Evolutionary conservation across 2,888 invertebrate species (phyloP).

Genomic region (Dicycla oo): DNA sequence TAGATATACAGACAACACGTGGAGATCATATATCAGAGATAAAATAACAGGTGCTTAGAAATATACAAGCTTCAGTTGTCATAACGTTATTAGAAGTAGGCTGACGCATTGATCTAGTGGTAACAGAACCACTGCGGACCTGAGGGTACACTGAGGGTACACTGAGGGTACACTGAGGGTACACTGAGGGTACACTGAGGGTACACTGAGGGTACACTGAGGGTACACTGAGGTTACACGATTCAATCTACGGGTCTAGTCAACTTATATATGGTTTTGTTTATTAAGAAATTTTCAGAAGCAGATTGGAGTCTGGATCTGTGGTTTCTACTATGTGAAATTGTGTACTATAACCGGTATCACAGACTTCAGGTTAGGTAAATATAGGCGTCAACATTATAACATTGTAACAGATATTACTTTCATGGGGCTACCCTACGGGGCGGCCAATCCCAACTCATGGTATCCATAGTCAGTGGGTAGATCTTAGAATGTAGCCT

Average conservation of each 20-base stretch:
- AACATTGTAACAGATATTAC: background rate
- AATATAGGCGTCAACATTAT: no score
- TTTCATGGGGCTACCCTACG: no score
- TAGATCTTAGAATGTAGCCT: background rate
- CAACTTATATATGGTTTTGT: background rate
- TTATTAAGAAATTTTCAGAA: no score
- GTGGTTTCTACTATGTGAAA: background rate
- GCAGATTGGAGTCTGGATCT: background rate
- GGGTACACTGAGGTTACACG: no score
- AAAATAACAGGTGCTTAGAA: background rate
- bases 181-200: no score
- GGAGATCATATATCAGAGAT: slow-evolving; percentile 7
- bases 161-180: no score
- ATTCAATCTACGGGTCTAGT: background rate
- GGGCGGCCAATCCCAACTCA: background rate
- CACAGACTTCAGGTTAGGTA: no score
- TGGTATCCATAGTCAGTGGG: background rate
- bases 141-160: no score
- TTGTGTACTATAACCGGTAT: background rate
- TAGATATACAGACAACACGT: slow-evolving; percentile 13
- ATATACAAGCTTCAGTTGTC: background rate
- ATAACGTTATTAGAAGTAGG: background rate
- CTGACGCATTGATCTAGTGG: no score
- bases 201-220: no score
- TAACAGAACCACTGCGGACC: no score